Conservation (phyloP, 2,113 vertebrate genomes). For the Melanocharis versteri region DNA sequence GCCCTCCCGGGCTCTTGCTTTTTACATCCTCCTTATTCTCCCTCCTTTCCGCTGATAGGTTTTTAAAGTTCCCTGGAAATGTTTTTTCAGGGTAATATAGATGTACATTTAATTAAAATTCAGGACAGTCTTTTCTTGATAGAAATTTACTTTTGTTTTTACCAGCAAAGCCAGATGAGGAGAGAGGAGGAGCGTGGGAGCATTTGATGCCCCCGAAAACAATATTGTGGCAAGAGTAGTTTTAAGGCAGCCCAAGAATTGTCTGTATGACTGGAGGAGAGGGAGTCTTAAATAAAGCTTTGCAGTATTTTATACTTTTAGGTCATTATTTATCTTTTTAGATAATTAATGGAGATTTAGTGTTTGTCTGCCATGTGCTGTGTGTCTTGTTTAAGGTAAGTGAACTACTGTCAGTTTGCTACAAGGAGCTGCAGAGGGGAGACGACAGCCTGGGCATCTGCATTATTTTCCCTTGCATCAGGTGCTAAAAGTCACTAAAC, state of each 20-base stretch:
- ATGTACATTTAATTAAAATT: neutral
- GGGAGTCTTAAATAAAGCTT: neutral
- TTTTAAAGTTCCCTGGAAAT: neutral
- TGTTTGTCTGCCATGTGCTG: neutral
- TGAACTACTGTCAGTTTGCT: neutral
- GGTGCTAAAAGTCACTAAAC: constrained; percentile 46
- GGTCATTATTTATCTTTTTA: neutral
- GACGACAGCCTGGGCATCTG: neutral
- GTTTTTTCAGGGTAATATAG: neutral
- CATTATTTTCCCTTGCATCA: constrained; percentile 47
- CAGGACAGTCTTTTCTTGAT: neutral
- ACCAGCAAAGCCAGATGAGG: neutral
- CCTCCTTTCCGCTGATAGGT: neutral
- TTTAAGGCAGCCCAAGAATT: neutral
- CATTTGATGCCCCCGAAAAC: neutral
- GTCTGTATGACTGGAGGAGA: neutral
- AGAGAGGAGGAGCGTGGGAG: neutral
- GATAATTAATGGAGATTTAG: neutral
- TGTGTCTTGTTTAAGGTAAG: neutral
- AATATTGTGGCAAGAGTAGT: neutral
- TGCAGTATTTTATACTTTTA: neutral
- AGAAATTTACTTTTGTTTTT: neutral
- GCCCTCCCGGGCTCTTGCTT: neutral
- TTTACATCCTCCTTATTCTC: neutral
- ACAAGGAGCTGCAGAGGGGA: neutral